These are phyloP conservation scores for Delia radicum DNA, from an alignment of 1,140 invertebrate genomes.

Conservation along the genomic window DNA sequence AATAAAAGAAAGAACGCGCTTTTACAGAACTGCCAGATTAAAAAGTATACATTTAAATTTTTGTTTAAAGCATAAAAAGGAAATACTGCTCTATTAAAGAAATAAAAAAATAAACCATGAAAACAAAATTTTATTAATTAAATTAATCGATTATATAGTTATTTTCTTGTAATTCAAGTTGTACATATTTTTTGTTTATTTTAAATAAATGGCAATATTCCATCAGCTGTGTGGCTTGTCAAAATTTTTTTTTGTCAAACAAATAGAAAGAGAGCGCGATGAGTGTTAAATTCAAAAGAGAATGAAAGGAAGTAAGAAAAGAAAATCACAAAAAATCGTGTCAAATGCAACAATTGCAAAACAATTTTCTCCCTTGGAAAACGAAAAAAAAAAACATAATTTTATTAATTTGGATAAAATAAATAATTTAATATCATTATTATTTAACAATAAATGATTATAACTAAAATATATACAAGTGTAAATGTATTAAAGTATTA, in stretches of 20 bases:
- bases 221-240: conserved; percentile 6
- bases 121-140: background rate
- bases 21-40: background rate
- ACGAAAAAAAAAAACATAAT: conserved; percentile 9
- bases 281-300: conserved; percentile 7
- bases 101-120: background rate
- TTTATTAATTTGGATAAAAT: background rate
- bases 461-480: too few species aligned
- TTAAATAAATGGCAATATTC: background rate
- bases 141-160: too few species aligned
- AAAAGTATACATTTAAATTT: background rate
- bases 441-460: background rate
- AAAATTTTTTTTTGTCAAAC: background rate
- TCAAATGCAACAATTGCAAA: conserved; percentile 23
- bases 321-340: conserved; percentile 20
- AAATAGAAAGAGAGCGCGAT: background rate
- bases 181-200: background rate
- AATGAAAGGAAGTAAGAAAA: background rate
- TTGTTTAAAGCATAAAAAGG: too few species aligned
- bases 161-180: background rate
- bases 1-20: background rate
- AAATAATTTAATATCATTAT: background rate
- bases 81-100: too few species aligned
- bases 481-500: background rate
- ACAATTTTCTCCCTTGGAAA: conserved; percentile 16